Conservation (phyloP, 2,797 vertebrate species). For the Mus caroli region DNA sequence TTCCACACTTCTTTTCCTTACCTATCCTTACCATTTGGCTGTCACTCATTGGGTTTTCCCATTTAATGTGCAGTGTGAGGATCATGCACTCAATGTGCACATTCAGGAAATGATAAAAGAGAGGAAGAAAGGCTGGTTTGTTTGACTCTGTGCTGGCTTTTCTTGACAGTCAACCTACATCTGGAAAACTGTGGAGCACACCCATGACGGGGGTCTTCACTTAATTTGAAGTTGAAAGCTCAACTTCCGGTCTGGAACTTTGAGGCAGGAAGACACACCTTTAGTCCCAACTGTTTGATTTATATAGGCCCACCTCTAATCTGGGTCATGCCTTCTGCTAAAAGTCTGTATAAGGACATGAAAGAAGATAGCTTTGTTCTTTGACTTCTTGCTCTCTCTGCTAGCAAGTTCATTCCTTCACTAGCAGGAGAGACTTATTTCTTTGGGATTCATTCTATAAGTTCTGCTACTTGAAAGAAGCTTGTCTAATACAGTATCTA, state of each 20-base stretch:
- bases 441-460: neutral
- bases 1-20: neutral
- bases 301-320: neutral
- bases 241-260: neutral
- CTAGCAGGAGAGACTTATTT: too few relatives aligned
- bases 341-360: too few relatives aligned
- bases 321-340: neutral
- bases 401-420: neutral
- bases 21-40: neutral
- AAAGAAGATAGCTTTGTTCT: neutral
- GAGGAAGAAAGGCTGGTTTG: neutral
- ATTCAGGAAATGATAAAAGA: neutral
- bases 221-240: neutral
- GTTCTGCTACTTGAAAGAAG: too few relatives aligned
- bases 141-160: neutral
- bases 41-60: neutral
- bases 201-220: too few relatives aligned
- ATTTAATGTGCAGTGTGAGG: neutral
- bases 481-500: neutral
- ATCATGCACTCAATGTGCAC: rapidly evolving
- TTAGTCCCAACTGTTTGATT: too few relatives aligned
- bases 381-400: neutral
- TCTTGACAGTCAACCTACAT: neutral
- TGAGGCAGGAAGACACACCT: neutral
- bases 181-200: neutral